Percentiles rank a stretch among this genome's conserved stretches.
phyloP scores from a whole-genome alignment of 2,113 vertebrate genomes.

The Onychorhynchus coronatus region DNA sequence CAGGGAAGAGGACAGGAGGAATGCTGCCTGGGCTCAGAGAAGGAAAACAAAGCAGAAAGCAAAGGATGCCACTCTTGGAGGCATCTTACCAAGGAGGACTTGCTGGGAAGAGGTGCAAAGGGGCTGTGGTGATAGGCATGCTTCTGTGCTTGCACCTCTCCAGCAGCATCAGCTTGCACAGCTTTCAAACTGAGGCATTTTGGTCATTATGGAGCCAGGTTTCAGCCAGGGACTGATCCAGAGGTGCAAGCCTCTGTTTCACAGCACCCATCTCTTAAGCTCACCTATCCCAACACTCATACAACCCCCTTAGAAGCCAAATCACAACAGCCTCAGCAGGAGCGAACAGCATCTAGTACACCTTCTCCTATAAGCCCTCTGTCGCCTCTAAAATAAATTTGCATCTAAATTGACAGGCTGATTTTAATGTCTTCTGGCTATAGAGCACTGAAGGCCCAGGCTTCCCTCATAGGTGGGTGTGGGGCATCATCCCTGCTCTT shows the following conservation, averaged over 20 bases:
- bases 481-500: not conserved
- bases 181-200: not conserved
- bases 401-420: slow-evolving; percentile 46
- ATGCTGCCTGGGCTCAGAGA: not conserved
- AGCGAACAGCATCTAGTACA: not conserved
- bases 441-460: not conserved
- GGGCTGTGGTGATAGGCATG: not conserved
- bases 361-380: slow-evolving; percentile 50
- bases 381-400: slow-evolving; percentile 52
- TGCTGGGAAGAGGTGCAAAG: not conserved
- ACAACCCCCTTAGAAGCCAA: not conserved
- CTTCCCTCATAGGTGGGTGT: not conserved
- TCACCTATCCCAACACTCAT: not conserved
- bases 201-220: not conserved
- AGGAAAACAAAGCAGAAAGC: not conserved
- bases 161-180: not conserved
- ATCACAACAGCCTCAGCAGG: not conserved
- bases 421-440: slow-evolving; percentile 20
- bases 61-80: not conserved
- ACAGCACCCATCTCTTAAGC: not conserved
- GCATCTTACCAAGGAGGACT: fast-evolving
- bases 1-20: not conserved
- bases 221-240: not conserved
- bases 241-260: not conserved
- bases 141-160: not conserved